These are phyloP conservation scores for Amazonetta brasiliensis DNA, from an alignment of 2,797 vertebrate genomes.

Conservation along the genomic window DNA sequence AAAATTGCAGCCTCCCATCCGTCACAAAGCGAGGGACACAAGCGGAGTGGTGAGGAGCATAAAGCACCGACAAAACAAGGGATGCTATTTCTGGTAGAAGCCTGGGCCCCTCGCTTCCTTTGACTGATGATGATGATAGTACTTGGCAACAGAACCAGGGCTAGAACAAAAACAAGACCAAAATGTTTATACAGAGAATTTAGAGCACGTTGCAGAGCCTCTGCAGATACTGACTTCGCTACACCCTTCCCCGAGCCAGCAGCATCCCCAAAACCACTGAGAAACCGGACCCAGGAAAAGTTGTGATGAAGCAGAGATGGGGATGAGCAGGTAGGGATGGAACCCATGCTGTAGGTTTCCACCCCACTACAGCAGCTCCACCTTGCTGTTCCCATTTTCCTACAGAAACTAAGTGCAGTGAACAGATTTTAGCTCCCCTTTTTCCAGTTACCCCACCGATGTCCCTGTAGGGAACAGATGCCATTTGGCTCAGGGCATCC, in stretches of 20 bases:
- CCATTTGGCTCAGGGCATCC: fast-evolving
- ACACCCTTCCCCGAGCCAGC: not conserved
- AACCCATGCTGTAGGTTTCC: fast-evolving
- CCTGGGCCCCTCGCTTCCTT: conserved; percentile 1
- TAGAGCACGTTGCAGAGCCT: not conserved
- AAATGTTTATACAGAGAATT: not conserved
- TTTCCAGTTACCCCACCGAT: not conserved
- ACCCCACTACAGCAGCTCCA: not conserved
- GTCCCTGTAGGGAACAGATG: not conserved
- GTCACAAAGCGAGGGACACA: not conserved
- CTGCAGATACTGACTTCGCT: not conserved
- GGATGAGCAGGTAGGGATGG: not conserved
- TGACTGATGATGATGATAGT: not conserved
- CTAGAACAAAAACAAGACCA: conserved; percentile 28
- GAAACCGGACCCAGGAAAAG: not conserved
- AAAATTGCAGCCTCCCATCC: not conserved
- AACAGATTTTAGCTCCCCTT: not conserved
- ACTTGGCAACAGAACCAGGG: conserved; percentile 17
- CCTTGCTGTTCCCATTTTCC: fast-evolving
- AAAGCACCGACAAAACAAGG: not conserved
- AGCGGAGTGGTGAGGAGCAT: not conserved
- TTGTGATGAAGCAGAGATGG: not conserved
- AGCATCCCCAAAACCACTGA: fast-evolving
- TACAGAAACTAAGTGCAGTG: not conserved
- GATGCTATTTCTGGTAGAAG: conserved; percentile 33